phyloP scores from a whole-genome alignment of 2,797 vertebrate species.

The Melanotaenia trifasciata region DNA sequence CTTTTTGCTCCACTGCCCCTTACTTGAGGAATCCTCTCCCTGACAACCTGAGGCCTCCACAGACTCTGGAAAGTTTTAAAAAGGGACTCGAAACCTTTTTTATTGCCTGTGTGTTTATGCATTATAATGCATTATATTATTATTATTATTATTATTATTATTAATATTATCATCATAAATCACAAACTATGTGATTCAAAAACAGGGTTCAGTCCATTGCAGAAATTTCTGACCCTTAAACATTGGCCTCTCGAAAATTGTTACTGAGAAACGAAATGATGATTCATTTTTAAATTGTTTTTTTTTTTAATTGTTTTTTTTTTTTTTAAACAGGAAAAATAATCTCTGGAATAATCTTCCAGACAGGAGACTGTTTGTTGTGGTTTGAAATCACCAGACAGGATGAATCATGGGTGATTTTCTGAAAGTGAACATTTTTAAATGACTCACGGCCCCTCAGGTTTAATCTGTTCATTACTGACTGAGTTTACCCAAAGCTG shows the following conservation, averaged over 20 bases:
- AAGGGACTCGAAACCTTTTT: too few species aligned
- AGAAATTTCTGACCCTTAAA: not conserved
- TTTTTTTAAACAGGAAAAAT: not conserved
- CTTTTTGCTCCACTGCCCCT: too few species aligned
- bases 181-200: constrained; percentile 1
- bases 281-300: not conserved
- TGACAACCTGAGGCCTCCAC: too few species aligned
- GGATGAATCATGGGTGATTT: constrained; percentile 16
- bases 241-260: not conserved
- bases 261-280: not conserved
- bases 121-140: too few species aligned
- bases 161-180: not conserved
- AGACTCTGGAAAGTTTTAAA: too few species aligned
- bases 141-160: too few species aligned
- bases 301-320: too few species aligned
- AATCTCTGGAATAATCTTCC: not conserved
- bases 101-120: too few species aligned
- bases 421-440: constrained; percentile 17
- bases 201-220: not conserved
- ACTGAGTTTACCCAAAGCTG: constrained; percentile 15
- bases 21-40: too few species aligned
- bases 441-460: constrained; percentile 31
- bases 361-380: not conserved
- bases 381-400: constrained; percentile 2
- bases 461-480: constrained; percentile 46